phyloP scores from a whole-genome alignment of 1,140 invertebrate species.

The Anoplophora glabripennis region DNA sequence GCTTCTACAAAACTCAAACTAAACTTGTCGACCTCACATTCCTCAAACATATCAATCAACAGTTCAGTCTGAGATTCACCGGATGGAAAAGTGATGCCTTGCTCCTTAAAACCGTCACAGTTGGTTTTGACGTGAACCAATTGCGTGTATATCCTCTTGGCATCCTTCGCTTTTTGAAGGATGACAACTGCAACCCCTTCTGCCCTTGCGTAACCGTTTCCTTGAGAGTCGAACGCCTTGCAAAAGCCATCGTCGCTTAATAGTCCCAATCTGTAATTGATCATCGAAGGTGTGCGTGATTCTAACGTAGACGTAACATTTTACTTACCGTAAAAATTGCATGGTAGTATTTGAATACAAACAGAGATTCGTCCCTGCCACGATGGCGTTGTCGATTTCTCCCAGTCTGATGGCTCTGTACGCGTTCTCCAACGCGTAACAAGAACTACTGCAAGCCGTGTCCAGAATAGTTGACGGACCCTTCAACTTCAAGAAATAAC shows the following conservation, averaged over 20 bases:
- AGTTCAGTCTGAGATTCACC: conserved; percentile 76
- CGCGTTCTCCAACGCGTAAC: conserved; percentile 81
- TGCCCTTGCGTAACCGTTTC: conserved; percentile 72
- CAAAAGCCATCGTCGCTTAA: conserved; percentile 81
- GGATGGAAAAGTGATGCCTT: conserved; percentile 87
- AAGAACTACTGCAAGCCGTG: conserved; percentile 86
- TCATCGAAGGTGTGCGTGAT: too few relatives aligned
- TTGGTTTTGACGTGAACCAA: conserved; percentile 64
- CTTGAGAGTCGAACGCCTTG: conserved; percentile 84
- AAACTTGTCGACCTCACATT: conserved; percentile 71
- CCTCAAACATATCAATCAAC: conserved; percentile 81
- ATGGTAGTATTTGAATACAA: conserved; percentile 83
- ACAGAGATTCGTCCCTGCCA: conserved; percentile 78
- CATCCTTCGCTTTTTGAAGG: conserved; percentile 77
- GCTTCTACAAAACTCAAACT: conserved; percentile 82
- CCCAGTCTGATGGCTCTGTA: conserved; percentile 71
- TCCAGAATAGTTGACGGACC: conserved; percentile 83
- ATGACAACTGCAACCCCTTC: conserved; percentile 77
- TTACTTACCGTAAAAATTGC: conserved; percentile 67
- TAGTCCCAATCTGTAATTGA: conserved; percentile 70
- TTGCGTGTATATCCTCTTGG: conserved; percentile 68
- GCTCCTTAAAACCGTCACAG: conserved; percentile 73
- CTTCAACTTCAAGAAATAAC: conserved; percentile 66
- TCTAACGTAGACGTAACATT: too few relatives aligned
- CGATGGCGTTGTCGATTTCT: too few relatives aligned